These are phyloP conservation scores for Apamea crenata DNA, from an alignment of 2,888 invertebrate genomes.

Conservation along the genomic window DNA sequence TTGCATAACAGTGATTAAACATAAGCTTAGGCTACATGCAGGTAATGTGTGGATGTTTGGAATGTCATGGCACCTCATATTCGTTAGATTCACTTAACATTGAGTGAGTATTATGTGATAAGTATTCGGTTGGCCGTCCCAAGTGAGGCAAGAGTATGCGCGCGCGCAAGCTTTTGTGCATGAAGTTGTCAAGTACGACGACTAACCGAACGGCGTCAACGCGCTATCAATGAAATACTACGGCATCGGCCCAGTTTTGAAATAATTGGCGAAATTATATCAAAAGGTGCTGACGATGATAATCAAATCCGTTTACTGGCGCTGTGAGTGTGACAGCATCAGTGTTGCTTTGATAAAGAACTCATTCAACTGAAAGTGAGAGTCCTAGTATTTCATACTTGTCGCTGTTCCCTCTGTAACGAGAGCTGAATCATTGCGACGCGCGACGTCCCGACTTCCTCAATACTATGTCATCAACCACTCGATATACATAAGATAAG, in stretches of 20 bases:
- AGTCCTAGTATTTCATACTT: not conserved
- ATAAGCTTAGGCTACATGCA: conserved; percentile 16
- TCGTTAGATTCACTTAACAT: conserved; percentile 60
- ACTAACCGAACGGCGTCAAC: conserved; percentile 71
- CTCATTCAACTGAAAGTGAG: conserved; percentile 1
- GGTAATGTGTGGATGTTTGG: conserved; percentile 24
- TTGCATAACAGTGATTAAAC: conserved; percentile 31
- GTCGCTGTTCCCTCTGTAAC: not conserved
- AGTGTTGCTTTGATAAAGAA: not conserved
- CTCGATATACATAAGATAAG: not conserved
- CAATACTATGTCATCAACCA: not conserved
- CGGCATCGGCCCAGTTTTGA: conserved; percentile 72
- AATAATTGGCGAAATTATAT: conserved; percentile 57
- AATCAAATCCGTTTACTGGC: conserved; percentile 53
- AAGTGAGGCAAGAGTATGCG: conserved; percentile 70
- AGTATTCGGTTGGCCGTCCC: conserved; percentile 60
- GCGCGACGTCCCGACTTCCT: not conserved
- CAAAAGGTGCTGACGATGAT: conserved; percentile 57
- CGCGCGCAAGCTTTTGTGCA: conserved; percentile 73
- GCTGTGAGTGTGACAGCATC: not conserved
- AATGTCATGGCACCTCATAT: conserved; percentile 39
- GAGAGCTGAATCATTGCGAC: not conserved
- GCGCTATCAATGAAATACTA: conserved; percentile 71
- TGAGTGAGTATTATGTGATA: conserved; percentile 65
- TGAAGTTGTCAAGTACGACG: conserved; percentile 79